phyloP scores from a whole-genome alignment of 2,113 vertebrate genomes.

The Nannospalax galili region DNA sequence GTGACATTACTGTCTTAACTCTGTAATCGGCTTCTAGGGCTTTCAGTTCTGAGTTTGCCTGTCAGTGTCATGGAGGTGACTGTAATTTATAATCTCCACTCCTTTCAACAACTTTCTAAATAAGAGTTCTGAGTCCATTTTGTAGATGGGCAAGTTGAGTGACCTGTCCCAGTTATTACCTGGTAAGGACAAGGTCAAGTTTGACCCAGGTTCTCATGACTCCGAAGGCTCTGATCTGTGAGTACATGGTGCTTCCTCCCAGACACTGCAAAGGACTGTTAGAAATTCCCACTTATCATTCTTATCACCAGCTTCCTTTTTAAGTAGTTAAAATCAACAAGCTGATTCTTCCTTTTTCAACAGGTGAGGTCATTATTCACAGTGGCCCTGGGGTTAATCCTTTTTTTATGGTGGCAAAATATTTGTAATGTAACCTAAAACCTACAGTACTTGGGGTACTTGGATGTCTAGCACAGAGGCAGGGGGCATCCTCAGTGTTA shows the following conservation, averaged over 20 bases:
- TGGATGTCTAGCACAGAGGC: not conserved
- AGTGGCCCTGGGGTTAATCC: not conserved
- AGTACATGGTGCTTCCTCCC: not conserved
- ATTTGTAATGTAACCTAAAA: not conserved
- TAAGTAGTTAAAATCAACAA: not conserved
- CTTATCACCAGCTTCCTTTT: not conserved
- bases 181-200: not conserved
- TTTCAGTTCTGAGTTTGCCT: not conserved
- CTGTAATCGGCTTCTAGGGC: not conserved
- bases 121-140: not conserved
- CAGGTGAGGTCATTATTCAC: not conserved
- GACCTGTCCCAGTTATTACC: not conserved
- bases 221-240: not conserved
- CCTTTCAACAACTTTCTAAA: not conserved
- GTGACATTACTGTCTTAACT: not conserved
- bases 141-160: not conserved
- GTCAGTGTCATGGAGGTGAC: rapidly evolving
- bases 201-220: not conserved
- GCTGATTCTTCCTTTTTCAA: not conserved
- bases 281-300: not conserved
- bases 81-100: not conserved
- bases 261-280: not conserved
- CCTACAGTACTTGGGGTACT: not conserved
- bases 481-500: not conserved
- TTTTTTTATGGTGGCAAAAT: not conserved